Evolutionary conservation across 1,140 invertebrate genomes (phyloP), one percentile per base, ranked within the genome.

Genomic region (Ladona fulva): DNA sequence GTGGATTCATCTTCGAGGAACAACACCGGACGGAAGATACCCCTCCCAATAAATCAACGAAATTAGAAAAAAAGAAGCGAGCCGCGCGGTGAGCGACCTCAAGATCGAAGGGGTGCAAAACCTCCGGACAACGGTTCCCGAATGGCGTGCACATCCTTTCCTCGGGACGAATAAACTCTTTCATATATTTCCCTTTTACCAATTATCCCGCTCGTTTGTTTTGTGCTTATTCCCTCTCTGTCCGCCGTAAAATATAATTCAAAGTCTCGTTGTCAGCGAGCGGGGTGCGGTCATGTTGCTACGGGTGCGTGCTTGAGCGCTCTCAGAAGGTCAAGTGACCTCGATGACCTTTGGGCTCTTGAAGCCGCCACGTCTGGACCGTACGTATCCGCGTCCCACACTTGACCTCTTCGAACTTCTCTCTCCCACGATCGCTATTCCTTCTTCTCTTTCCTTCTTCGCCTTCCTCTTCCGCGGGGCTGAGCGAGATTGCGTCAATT

Each of bases 161-260:
- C 52, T 66, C 52, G 52, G 52, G n/a, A 22, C 3, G 52, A 66
- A 66, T 66, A 66, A 66, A 66, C 52, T 66, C 52, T 22, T 16
- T 22, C 52, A 66, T 66, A 66, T 66, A 19, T 66, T 66, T 66
- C 52, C 16, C 52, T 19, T 66, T 66, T 66, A 66, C 52, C 52
- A 66, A 66, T 66, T 66, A 66, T 66, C 52, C 52, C 52, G n/a
- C 52, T 66, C 52, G 52, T 66, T 66, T 66, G 52, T 66, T 22
- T 66, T 37, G 52, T 16, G n/a, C n/a, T 66, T 66, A 66, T 66
- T 66, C n/a, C n/a, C 52, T 22, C 52, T 19, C 52, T 12, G 52
- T 66, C 52, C 52, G 52, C 14, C 52, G 52, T 66, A 22, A 66
- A 66, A 66, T 66, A 66, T 66, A 66, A 66, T 66, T 66, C 52